Evolutionary conservation across 2,113 vertebrate genomes (phyloP).

Genomic region (Tychaedon coryphoeus): DNA sequence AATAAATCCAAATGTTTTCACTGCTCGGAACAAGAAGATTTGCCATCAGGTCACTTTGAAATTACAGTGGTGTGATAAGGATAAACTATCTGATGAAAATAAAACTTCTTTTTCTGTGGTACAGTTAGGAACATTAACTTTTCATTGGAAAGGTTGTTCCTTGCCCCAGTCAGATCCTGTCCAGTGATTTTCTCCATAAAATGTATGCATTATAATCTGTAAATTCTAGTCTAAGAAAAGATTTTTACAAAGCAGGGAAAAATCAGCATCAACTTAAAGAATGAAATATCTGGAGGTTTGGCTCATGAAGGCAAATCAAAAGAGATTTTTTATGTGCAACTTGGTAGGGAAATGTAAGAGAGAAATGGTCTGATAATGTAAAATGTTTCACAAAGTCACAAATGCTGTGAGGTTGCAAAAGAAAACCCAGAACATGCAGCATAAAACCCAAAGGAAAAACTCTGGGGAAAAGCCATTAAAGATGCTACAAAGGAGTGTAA

Average conservation of each 20-base stretch:
- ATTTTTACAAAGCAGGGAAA: not conserved
- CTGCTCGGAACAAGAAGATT: not conserved
- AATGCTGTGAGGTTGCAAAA: not conserved
- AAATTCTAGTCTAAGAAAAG: not conserved
- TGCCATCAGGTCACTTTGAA: not conserved
- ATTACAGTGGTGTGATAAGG: not conserved
- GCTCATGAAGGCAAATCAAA: not conserved
- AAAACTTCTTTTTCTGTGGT: not conserved
- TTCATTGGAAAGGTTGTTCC: not conserved
- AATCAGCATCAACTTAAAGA: not conserved
- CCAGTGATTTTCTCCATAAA: not conserved
- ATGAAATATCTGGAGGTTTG: not conserved
- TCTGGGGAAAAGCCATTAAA: not conserved
- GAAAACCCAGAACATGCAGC: not conserved
- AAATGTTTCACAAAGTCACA: not conserved
- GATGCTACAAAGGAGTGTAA: not conserved
- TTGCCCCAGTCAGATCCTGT: not conserved
- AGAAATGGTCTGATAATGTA: not conserved
- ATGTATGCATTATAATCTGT: not conserved
- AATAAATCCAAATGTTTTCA: not conserved
- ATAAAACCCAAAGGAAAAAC: not conserved
- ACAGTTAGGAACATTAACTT: not conserved
- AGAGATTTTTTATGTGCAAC: not conserved
- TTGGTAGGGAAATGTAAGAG: not conserved
- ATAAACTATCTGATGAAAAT: not conserved